These are phyloP conservation scores for Cenopis cana DNA, from an alignment of 2,888 invertebrate genomes.

Conservation along the genomic window DNA sequence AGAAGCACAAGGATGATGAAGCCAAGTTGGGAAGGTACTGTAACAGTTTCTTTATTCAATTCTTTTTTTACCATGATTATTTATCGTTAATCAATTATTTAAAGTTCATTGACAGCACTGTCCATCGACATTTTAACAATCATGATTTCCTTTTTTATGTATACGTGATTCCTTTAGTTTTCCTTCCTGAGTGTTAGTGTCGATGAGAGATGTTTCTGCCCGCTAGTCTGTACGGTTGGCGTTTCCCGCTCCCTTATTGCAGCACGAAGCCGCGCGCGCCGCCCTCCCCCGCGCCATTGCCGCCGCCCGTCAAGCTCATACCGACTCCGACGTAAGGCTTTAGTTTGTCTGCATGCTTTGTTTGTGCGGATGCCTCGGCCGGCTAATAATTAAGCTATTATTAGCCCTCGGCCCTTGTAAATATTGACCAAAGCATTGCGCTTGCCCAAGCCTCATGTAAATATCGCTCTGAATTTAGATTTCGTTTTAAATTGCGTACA, in stretches of 20 bases:
- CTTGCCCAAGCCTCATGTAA: constrained; percentile 56
- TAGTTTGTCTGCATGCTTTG: constrained; percentile 80
- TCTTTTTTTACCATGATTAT: constrained; percentile 23
- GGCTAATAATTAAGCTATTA: constrained; percentile 39
- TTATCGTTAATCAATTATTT: constrained; percentile 43
- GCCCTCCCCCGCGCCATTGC: constrained; percentile 91
- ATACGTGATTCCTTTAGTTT: constrained; percentile 46
- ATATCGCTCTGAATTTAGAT: constrained; percentile 56
- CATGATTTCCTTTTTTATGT: constrained; percentile 52
- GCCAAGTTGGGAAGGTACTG: constrained; percentile 93
- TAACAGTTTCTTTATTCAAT: constrained; percentile 43
- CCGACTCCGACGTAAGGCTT: constrained; percentile 88
- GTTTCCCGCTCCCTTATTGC: constrained; percentile 98
- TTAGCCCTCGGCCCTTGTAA: constrained; percentile 40
- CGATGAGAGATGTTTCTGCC: constrained; percentile 85
- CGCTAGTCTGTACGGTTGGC: constrained; percentile 97
- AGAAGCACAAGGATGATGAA: constrained; percentile 91
- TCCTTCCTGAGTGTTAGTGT: constrained; percentile 73
- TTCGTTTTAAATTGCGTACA: constrained; percentile 38
- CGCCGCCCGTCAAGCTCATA: constrained; percentile 91
- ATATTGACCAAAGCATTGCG: constrained; percentile 60
- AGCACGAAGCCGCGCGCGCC: constrained; percentile 94
- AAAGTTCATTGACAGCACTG: constrained; percentile 57
- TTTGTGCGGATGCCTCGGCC: constrained; percentile 71
- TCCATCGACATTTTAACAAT: constrained; percentile 68